phyloP scores from a whole-genome alignment of 2,113 vertebrate species.

The Ondatra zibethicus region DNA sequence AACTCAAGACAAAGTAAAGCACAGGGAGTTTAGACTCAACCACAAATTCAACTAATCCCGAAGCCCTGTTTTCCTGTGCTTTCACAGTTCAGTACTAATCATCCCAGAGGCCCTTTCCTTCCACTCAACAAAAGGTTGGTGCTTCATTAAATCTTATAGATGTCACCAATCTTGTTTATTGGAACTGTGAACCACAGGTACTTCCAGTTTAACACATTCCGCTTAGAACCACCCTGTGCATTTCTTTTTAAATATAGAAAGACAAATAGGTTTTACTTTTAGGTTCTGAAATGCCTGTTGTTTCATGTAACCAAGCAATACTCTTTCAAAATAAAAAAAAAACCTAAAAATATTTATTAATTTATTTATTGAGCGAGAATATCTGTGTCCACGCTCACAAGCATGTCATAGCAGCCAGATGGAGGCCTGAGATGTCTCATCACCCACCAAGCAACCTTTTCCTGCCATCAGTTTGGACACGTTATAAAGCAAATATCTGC shows the following conservation, averaged over 20 bases:
- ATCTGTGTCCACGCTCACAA: not conserved
- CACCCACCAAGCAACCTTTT: slow-evolving; percentile 40
- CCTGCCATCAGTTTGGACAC: slow-evolving; percentile 6
- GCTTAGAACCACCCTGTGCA: not conserved
- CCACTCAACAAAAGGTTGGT: not conserved
- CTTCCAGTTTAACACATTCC: not conserved
- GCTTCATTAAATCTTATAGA: slow-evolving; percentile 35
- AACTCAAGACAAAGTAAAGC: slow-evolving; percentile 29
- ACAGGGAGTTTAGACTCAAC: slow-evolving; percentile 52
- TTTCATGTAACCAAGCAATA: slow-evolving; percentile 35
- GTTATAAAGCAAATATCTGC: not conserved
- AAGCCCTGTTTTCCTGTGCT: not conserved
- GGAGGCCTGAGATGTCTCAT: not conserved
- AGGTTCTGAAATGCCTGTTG: slow-evolving; percentile 44
- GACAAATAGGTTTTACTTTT: slow-evolving; percentile 24
- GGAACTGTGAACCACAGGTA: not conserved
- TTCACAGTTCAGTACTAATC: not conserved
- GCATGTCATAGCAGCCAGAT: no score
- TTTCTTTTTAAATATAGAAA: not conserved
- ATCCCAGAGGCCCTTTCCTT: not conserved
- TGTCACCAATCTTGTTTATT: not conserved
- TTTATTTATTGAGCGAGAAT: not conserved
- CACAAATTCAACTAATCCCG: slow-evolving; percentile 29
- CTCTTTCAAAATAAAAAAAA: not conserved
- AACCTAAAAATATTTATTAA: not conserved